A percentile compares a stretch with the other conserved stretches of the same genome.
Conservation (phyloP, 2,797 vertebrate species). For the Xenopus petersii region DNA sequence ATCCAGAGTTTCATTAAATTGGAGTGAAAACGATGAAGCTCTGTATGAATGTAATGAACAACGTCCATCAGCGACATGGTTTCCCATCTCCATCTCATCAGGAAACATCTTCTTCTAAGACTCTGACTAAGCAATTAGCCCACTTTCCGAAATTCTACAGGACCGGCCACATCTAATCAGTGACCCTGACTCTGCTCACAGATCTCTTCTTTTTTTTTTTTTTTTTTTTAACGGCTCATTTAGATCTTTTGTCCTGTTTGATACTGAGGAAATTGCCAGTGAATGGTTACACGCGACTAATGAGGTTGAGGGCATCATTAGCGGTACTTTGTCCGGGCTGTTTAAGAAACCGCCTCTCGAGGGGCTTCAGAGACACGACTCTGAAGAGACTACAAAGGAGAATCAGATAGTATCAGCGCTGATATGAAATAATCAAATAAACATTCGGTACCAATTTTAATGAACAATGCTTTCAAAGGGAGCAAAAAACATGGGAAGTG, state of each 20-base stretch:
- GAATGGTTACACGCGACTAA: conserved; percentile 35
- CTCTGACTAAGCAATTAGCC: conserved; percentile 40
- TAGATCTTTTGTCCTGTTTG: conserved; percentile 34
- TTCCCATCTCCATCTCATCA: no score
- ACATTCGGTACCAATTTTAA: conserved; percentile 14
- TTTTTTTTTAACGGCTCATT: conserved; percentile 15
- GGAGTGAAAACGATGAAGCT: no score
- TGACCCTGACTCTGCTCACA: conserved; percentile 22
- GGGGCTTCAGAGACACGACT: background rate
- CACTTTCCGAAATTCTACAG: conserved; percentile 26
- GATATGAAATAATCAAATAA: conserved; percentile 10
- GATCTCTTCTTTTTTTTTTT: background rate
- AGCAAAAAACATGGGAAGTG: background rate
- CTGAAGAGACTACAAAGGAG: conserved; percentile 14
- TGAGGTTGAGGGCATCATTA: conserved; percentile 33
- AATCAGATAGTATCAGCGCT: background rate
- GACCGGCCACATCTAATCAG: conserved; percentile 34
- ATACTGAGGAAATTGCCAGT: conserved; percentile 21
- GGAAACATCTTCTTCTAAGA: conserved; percentile 1
- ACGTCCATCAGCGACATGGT: no score
- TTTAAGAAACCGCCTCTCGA: conserved; percentile 11
- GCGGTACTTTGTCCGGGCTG: conserved; percentile 17
- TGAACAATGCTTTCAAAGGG: conserved; percentile 21
- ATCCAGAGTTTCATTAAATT: no score
- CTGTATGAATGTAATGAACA: no score